phyloP scores from a whole-genome alignment of 2,113 vertebrate species.

The Archilochus colubris region DNA sequence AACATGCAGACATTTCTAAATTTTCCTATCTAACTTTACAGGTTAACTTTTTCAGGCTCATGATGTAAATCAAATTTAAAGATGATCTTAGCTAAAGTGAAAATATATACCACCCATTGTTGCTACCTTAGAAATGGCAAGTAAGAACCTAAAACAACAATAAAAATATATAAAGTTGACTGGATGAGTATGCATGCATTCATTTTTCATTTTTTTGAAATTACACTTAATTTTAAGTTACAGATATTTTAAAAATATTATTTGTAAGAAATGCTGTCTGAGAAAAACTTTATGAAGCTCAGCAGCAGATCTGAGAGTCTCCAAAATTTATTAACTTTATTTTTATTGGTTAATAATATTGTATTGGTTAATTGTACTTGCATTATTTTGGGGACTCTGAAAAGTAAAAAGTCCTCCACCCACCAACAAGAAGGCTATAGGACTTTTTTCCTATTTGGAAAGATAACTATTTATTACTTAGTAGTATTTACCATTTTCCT shows the following conservation, averaged over 20 bases:
- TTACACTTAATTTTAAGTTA: neutral
- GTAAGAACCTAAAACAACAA: neutral
- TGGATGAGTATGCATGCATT: neutral
- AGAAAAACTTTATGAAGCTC: neutral
- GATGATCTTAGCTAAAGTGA: neutral
- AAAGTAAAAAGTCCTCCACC: fast-evolving
- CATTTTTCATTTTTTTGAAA: neutral
- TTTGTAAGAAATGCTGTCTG: neutral
- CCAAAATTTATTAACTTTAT: neutral
- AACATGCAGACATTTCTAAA: neutral
- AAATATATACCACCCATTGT: neutral
- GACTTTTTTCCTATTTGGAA: neutral
- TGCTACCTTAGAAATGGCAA: neutral
- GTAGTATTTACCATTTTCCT: neutral
- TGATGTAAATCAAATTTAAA: neutral
- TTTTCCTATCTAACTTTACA: neutral
- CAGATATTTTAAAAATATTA: neutral
- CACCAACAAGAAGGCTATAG: neutral
- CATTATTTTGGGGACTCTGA: neutral
- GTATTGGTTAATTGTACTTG: neutral
- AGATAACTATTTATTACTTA: neutral
- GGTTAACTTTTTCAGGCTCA: neutral
- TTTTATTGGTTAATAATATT: neutral
- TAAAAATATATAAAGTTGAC: neutral
- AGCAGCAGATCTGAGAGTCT: neutral